These are phyloP conservation scores for Heterotilapia buettikoferi DNA, from an alignment of 2,113 vertebrate genomes.

Conservation along the genomic window DNA sequence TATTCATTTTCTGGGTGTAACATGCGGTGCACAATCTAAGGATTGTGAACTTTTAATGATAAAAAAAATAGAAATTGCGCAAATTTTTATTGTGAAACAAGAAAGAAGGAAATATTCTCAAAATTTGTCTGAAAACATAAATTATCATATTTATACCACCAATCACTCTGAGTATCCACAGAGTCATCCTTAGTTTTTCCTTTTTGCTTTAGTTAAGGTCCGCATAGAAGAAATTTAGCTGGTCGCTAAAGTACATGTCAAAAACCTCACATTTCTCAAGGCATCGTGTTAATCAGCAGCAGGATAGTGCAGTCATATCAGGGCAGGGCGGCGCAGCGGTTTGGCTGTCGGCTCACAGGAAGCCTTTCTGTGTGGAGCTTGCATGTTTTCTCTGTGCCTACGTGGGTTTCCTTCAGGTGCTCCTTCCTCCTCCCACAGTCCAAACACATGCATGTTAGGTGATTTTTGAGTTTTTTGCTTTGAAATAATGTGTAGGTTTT, in stretches of 20 bases:
- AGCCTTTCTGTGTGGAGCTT: background rate
- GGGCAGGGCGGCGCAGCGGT: background rate
- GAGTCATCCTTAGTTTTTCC: background rate
- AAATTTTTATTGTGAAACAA: background rate
- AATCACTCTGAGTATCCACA: background rate
- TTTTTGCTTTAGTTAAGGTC: background rate
- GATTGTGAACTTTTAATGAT: background rate
- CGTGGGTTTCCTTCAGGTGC: background rate
- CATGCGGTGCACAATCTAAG: background rate
- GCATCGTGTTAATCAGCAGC: background rate
- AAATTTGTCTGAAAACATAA: background rate
- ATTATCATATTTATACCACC: background rate
- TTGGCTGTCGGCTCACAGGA: background rate
- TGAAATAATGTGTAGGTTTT: background rate
- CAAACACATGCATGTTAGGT: background rate
- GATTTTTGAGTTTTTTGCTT: background rate
- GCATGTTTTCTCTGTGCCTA: background rate
- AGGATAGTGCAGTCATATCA: background rate
- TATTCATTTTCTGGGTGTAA: background rate
- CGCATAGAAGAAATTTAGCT: background rate
- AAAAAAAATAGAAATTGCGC: background rate
- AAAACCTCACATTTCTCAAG: background rate
- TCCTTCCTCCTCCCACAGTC: background rate
- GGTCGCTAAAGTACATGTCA: background rate
- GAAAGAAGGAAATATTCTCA: background rate